These are phyloP conservation scores for Campoletis sonorensis DNA, from an alignment of 1,140 invertebrate genomes.

Conservation along the genomic window DNA sequence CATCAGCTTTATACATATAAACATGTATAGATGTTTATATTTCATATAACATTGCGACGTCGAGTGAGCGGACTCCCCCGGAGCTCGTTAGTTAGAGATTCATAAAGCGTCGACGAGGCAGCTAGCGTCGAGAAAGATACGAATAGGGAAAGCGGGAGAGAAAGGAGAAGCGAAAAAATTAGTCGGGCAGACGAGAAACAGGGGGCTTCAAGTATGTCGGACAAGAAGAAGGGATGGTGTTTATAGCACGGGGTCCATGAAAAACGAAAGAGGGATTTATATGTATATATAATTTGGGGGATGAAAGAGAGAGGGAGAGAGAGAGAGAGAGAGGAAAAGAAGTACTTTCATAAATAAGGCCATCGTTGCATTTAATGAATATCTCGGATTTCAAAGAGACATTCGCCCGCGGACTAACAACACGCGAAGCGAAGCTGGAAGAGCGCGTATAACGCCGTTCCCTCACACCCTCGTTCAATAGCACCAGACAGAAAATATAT, in stretches of 20 bases:
- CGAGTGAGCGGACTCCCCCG: not conserved
- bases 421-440: not conserved
- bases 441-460: not conserved
- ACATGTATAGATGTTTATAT: constrained; percentile 4
- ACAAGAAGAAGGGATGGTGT: not conserved
- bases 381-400: constrained; percentile 58
- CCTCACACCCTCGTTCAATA: not conserved
- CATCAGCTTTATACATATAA: not conserved
- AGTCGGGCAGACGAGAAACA: not conserved
- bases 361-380: constrained; percentile 58
- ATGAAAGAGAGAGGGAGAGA: not conserved
- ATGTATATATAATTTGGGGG: not conserved
- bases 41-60: not conserved
- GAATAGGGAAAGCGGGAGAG: not conserved
- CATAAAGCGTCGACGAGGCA: constrained; percentile 49
- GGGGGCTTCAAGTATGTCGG: not conserved
- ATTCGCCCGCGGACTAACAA: not conserved
- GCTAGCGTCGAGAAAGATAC: not conserved
- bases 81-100: constrained; percentile 50
- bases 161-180: not conserved
- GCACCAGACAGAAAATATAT: not conserved
- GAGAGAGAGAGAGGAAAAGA: not conserved
- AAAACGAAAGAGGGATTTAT: not conserved
- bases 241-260: not conserved
- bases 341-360: constrained; percentile 58